A percentile compares a stretch with the other conserved stretches of the same genome.
These are phyloP conservation scores for Antitype chi DNA, from an alignment of 2,888 invertebrate species.

Conservation along the genomic window DNA sequence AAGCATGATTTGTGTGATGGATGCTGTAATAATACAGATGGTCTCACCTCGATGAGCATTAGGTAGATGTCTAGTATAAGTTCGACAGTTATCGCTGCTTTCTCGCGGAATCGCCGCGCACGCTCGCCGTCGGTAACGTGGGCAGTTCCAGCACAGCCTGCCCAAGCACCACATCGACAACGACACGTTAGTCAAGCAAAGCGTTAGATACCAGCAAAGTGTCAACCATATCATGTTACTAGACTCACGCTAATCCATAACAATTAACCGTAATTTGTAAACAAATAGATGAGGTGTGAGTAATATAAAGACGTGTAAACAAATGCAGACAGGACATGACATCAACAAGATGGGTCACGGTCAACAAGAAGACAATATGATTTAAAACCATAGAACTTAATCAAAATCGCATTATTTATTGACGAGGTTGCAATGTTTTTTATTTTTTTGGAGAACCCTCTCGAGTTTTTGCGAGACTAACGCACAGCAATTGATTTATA, in stretches of 20 bases:
- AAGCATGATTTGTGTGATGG: background rate
- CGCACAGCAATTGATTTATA: no score
- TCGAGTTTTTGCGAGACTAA: no score
- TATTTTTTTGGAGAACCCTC: no score
- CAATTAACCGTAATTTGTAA: slow-evolving; percentile 17
- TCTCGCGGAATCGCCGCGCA: slow-evolving; percentile 83
- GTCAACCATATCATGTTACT: slow-evolving; percentile 32
- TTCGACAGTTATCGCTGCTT: slow-evolving; percentile 84
- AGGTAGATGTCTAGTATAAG: slow-evolving; percentile 69
- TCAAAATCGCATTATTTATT: background rate
- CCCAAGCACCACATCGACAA: slow-evolving; percentile 67
- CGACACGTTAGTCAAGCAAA: slow-evolving; percentile 67
- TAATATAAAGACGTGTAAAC: slow-evolving; percentile 15
- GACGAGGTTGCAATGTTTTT: no score
- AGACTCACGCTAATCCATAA: slow-evolving; percentile 12
- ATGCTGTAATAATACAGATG: slow-evolving; percentile 7
- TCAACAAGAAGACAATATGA: background rate
- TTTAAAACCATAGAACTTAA: background rate
- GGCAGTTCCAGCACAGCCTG: slow-evolving; percentile 81
- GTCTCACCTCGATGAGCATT: slow-evolving; percentile 71
- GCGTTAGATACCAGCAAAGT: slow-evolving; percentile 53
- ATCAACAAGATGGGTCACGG: no score
- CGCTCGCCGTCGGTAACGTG: slow-evolving; percentile 81
- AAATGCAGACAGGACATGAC: background rate
- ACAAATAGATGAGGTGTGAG: slow-evolving; percentile 11